A percentile compares a stretch with the other conserved stretches of the same genome.
phyloP scores from a whole-genome alignment of 2,113 vertebrate genomes.

The Arothron firmamentum region DNA sequence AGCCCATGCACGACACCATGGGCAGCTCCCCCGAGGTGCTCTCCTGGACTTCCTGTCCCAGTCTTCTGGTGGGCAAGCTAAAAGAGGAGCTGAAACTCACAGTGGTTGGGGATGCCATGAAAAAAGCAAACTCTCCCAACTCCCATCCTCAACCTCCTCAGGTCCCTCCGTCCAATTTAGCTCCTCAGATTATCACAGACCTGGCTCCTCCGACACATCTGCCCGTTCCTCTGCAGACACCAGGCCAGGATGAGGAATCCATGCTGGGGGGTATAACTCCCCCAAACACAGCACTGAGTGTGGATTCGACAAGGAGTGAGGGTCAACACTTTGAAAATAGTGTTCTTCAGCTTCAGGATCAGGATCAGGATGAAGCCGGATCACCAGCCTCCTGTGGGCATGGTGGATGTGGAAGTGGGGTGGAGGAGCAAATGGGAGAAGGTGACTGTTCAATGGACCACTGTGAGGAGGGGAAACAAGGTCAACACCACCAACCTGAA shows the following conservation, averaged over 20 bases:
- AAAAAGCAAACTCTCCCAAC: slow-evolving; percentile 68
- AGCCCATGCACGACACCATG: slow-evolving; percentile 87
- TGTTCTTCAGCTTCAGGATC: slow-evolving; percentile 91
- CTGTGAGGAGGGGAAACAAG: slow-evolving; percentile 43
- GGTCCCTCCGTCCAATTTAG: slow-evolving; percentile 57
- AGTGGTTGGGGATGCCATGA: slow-evolving; percentile 68
- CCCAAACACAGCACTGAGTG: slow-evolving; percentile 80
- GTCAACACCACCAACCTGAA: slow-evolving; percentile 67
- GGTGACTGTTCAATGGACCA: slow-evolving; percentile 63
- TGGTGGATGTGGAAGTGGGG: slow-evolving; percentile 65
- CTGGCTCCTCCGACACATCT: slow-evolving; percentile 74
- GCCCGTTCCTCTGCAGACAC: slow-evolving; percentile 65
- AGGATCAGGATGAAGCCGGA: slow-evolving; percentile 78
- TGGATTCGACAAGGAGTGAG: slow-evolving; percentile 84
- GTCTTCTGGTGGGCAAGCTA: slow-evolving; percentile 78
- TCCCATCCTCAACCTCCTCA: slow-evolving; percentile 65
- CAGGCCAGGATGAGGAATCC: slow-evolving; percentile 71
- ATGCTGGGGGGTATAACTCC: slow-evolving; percentile 73
- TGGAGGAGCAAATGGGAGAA: slow-evolving; percentile 74
- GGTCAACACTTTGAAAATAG: slow-evolving; percentile 92
- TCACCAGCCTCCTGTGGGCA: slow-evolving; percentile 69
- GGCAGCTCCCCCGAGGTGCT: slow-evolving; percentile 91
- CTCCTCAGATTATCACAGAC: slow-evolving; percentile 83
- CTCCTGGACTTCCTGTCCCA: slow-evolving; percentile 86
- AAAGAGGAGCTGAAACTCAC: slow-evolving; percentile 83